Evolutionary conservation across 2,113 vertebrate species (phyloP).

Genomic region (Oryctolagus cuniculus): mOryCun1.1 NC_091441.1:15709001-15709500

Average conservation of each 20-base stretch:
- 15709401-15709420: slow-evolving; percentile 5
- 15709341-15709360: slow-evolving; percentile 28
- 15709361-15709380: slow-evolving; percentile 9
- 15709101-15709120: slow-evolving; percentile 53
- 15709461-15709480: not conserved
- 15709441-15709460: not conserved
- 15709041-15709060: not conserved
- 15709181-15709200: slow-evolving; percentile 67
- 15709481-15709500: not conserved
- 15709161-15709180: slow-evolving; percentile 72
- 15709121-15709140: slow-evolving; percentile 54
- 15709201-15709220: slow-evolving; percentile 74
- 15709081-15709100: slow-evolving; percentile 41
- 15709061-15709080: slow-evolving; percentile 40
- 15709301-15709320: slow-evolving; percentile 59
- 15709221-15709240: slow-evolving; percentile 53
- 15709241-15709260: slow-evolving; percentile 70
- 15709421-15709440: not conserved
- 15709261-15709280: slow-evolving; percentile 51
- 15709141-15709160: slow-evolving; percentile 47
- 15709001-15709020: not conserved
- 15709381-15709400: slow-evolving; percentile 1
- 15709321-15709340: slow-evolving; percentile 4
- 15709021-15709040: not conserved
- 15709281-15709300: slow-evolving; percentile 69